A percentile compares a stretch with the other conserved stretches of the same genome.
These are phyloP conservation scores for Myrmophylax atrothorax DNA, from an alignment of 2,113 vertebrate species.

Conservation along the genomic window DNA sequence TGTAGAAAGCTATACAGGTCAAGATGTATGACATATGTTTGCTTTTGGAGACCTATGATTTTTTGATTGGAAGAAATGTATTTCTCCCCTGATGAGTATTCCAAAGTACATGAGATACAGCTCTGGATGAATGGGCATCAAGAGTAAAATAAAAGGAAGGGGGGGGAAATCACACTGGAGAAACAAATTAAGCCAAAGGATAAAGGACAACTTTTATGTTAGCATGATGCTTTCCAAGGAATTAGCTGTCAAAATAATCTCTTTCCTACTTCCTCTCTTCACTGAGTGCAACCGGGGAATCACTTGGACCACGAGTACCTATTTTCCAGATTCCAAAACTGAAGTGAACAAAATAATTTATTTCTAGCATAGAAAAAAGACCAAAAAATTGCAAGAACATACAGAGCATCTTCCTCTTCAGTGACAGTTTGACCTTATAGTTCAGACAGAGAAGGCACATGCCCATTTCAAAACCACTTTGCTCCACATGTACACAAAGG, in stretches of 20 bases:
- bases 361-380: neutral
- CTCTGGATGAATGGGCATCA: neutral
- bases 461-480: neutral
- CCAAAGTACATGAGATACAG: neutral
- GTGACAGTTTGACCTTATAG: neutral
- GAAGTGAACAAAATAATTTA: neutral
- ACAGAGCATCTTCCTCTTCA: neutral
- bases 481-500: neutral
- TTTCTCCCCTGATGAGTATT: neutral
- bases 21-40: neutral
- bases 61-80: neutral
- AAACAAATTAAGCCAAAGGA: neutral
- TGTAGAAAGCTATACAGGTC: neutral
- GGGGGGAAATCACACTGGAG: neutral
- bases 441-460: neutral
- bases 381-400: neutral
- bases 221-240: neutral
- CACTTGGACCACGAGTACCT: neutral
- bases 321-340: neutral
- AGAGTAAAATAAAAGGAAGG: neutral
- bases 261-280: neutral
- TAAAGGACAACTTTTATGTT: neutral
- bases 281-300: neutral
- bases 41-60: neutral
- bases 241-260: neutral